Base-by-base conservation (phyloP, 2,888 invertebrate species). In the Tachystola acroxantha region DNA sequence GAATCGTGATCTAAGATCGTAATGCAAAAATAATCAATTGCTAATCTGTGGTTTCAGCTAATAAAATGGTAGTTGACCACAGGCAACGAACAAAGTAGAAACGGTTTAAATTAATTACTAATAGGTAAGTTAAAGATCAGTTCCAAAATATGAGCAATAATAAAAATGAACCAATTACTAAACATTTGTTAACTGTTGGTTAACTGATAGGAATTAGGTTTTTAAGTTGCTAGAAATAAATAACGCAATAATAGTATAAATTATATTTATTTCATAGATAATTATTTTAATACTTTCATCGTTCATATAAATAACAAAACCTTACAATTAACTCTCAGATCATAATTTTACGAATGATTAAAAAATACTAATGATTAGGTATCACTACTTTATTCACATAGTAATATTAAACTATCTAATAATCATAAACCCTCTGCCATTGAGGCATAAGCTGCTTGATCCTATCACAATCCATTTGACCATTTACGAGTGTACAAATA, bases 371-470 rank as follows among this genome's bases (percentile, higher is more conserved):
- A 39, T 25, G 31, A 33, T 37, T 38, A 30, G 12, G 24, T 37
- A 43, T 39, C 24, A 46, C 41, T 43, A 39, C 27, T 42, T 41
- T 39, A 44, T 46, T 50, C 50, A 62, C 66, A 70, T 68, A 72
- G 68, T 73, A 56, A 48, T 50, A 48, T 58, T 50, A 6, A 32
- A 25, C 5, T 19, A 19, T 16, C 38, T 45, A 33, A 24, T 32
- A 33, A 28, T 26, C 45, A 53, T 47, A 57, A 51, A 53, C 57
- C 48, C 51, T 54, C 46, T 45, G 57, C 57, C 57, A 46, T 37
- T 34, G 42, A 49, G 51, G 54, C 51, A 34, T 45, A 58, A 66
- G 66, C 68, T 67, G 68, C 66, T 68, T 67, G 68, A 69, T 47
- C 32, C 11, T 16, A 16, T 16, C n/a, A n/a, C n/a, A 16, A 11